phyloP scores from a whole-genome alignment of 1,140 invertebrate species.

The Macrobrachium nipponense region DNA sequence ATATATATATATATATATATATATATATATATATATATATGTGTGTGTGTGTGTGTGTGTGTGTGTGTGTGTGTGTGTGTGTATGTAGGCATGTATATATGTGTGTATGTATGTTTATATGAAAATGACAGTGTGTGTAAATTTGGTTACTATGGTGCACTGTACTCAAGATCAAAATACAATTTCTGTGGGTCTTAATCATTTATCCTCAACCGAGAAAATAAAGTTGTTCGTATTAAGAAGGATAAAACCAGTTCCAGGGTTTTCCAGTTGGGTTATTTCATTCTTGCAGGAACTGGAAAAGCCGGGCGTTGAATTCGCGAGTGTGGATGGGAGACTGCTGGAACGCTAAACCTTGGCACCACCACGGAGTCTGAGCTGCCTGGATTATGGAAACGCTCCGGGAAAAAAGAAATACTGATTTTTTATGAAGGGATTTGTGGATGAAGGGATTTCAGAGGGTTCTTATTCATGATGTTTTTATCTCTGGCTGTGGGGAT shows the following conservation, averaged over 20 bases:
- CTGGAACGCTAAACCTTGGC: background rate
- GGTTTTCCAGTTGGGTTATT: constrained; percentile 10
- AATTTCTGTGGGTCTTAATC: too few species aligned
- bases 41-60: background rate
- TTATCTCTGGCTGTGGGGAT: constrained; percentile 29
- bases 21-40: too few species aligned
- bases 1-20: too few species aligned
- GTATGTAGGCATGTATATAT: background rate
- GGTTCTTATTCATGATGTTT: constrained; percentile 53
- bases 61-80: background rate
- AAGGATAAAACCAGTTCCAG: constrained; percentile 12
- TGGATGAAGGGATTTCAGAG: constrained; percentile 39
- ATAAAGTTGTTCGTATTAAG: background rate
- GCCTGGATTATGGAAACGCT: constrained; percentile 42
- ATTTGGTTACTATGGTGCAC: too few species aligned
- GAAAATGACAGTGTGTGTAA: too few species aligned
- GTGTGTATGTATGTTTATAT: background rate
- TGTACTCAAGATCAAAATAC: too few species aligned
- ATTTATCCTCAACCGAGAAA: too few species aligned
- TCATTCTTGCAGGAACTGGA: background rate
- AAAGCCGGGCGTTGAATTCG: constrained; percentile 18
- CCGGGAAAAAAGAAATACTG: constrained; percentile 27
- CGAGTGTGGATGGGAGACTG: background rate
- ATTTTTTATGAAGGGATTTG: constrained; percentile 43
- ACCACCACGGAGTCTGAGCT: constrained; percentile 9